These are phyloP conservation scores for Anorthoa munda DNA, from an alignment of 2,888 invertebrate species.

Conservation along the genomic window DNA sequence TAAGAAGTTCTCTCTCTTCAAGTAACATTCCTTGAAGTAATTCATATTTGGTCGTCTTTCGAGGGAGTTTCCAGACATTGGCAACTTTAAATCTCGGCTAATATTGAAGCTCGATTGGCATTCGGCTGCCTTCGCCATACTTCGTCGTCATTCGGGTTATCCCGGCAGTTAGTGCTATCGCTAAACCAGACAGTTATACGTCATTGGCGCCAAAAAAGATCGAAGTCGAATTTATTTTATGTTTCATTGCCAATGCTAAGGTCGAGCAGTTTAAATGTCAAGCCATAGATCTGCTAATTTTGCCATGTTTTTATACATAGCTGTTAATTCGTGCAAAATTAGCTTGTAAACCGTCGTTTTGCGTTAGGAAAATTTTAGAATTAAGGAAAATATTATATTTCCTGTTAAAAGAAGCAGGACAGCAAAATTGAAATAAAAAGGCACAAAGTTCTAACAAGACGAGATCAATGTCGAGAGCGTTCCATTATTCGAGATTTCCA, in stretches of 20 bases:
- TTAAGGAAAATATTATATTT: background rate
- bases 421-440: background rate
- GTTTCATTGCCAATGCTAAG: conserved; percentile 2
- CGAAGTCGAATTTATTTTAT: conserved; percentile 10
- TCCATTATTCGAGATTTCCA: too few species aligned
- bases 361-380: too few species aligned
- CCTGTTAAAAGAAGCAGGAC: background rate
- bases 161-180: conserved; percentile 7
- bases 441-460: background rate
- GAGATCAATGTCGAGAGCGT: too few species aligned
- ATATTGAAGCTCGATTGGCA: conserved; percentile 33
- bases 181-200: conserved; percentile 20
- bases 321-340: background rate
- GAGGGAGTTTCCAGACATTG: background rate
- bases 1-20: accelerated
- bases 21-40: background rate
- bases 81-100: conserved; percentile 25
- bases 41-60: background rate
- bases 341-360: too few species aligned
- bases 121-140: conserved; percentile 42
- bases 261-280: background rate
- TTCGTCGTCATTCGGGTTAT: conserved; percentile 26
- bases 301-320: background rate
- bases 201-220: conserved; percentile 48
- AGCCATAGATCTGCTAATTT: background rate